Evolutionary conservation across 2,797 vertebrate species (phyloP), one percentile per base, ranked within the genome.

Genomic region (Leptatherina wallacei): DNA sequence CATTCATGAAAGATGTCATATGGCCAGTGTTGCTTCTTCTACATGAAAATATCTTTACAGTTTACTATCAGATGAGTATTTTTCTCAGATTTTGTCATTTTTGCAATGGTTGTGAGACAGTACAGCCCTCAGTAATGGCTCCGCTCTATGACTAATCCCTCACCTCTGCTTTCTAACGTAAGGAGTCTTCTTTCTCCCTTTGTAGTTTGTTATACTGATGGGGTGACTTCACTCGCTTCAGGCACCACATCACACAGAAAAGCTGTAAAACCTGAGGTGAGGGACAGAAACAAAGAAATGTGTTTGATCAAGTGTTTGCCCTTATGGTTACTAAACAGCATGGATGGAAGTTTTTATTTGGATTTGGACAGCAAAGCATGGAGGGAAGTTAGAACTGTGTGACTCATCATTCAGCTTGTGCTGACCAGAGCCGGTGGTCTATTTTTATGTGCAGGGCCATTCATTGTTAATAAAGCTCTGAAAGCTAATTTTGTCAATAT

Each of bases 151-250:
- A 82, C 76, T 80, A 71, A 80, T 84, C 69, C 38, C 27, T 74
- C 73, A 61, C 70, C 18, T 74, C 55, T 77, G 69, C 70, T 73
- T 66, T 81, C 60, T 49, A 58, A 65, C 59, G 65, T 75, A 67
- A 64, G 60, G 55, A 75, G 65, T 27, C 49, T 77, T 63, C 60
- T 78, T 73, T 74, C 56, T 69, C 75, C 60, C 77, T 84, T 55
- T 73, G 84, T 3, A 47, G 69, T 72, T 86, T 90, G 73, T 73
- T 82, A 85, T 78, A 81, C 83, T 86, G 83, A 88, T 81, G 76
- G 67, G 70, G 83, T 85, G 77, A 80, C 84, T 85, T 79, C 51
- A 69, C 55, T 70, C 22, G 77, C 84, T 82, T 69, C 55, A 60
- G 79, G 86, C 79, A 54, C 42, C 64, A 77, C 83, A 84, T 83